Percentiles rank a stretch among this genome's conserved stretches.
phyloP scores from a whole-genome alignment of 1,140 invertebrate species.

The Samia ricini region DNA sequence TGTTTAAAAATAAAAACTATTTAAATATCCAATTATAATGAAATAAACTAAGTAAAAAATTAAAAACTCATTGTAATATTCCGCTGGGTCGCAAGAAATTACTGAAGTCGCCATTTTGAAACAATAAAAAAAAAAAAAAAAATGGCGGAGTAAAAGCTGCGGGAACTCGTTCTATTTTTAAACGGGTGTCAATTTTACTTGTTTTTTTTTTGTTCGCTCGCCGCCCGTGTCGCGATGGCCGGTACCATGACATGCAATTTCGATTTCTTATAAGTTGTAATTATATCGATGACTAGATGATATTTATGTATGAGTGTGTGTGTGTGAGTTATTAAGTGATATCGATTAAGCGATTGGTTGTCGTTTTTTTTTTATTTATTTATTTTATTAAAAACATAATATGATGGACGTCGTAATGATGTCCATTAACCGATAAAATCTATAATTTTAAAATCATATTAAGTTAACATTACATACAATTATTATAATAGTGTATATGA shows the following conservation, averaged over 20 bases:
- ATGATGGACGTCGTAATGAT: neutral
- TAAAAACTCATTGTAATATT: neutral
- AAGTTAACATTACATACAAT: neutral
- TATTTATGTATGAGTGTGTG: no score
- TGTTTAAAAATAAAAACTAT: neutral
- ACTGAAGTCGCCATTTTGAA: slow-evolving; percentile 28
- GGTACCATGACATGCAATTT: neutral
- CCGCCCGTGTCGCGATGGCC: neutral
- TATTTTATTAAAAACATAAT: neutral
- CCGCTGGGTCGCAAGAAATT: slow-evolving; percentile 21
- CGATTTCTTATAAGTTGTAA: neutral
- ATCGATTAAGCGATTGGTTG: neutral
- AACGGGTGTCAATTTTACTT: slow-evolving; percentile 37
- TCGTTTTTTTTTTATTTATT: neutral
- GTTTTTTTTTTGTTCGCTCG: slow-evolving; percentile 11
- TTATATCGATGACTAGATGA: neutral
- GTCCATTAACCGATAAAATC: neutral
- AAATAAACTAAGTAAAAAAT: no score
- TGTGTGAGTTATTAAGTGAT: neutral
- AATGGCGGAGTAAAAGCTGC: slow-evolving; percentile 19
- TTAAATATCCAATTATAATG: no score
- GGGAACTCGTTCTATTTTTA: slow-evolving; percentile 42
- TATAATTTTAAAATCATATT: neutral
- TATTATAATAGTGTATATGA: neutral
- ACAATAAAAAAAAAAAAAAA: slow-evolving; percentile 31